phyloP scores from a whole-genome alignment of 2,888 invertebrate genomes.

The Pegoplata infirma region DNA sequence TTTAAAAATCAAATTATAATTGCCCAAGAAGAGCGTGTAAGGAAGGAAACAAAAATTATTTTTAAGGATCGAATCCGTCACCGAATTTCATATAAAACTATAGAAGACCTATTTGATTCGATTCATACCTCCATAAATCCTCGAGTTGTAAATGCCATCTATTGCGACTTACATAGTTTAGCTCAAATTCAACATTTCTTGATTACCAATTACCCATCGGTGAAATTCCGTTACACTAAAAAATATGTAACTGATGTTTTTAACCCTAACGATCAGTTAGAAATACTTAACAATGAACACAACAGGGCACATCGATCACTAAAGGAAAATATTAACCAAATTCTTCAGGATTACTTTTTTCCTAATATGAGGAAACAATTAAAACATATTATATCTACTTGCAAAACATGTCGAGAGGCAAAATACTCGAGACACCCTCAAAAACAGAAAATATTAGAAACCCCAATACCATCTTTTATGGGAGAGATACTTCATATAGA shows the following conservation, averaged over 20 bases:
- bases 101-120: slow-evolving; percentile 18
- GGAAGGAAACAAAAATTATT: slow-evolving; percentile 51
- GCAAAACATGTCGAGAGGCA: slow-evolving; percentile 29
- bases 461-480: slow-evolving; percentile 18
- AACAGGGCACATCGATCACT: slow-evolving; percentile 27
- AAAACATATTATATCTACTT: slow-evolving; percentile 10
- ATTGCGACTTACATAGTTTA: slow-evolving; percentile 17
- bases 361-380: slow-evolving; percentile 24
- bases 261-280: slow-evolving; percentile 39
- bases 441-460: slow-evolving; percentile 13
- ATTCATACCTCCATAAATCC: slow-evolving; percentile 24
- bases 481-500: slow-evolving; percentile 29
- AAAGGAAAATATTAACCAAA: slow-evolving; percentile 36
- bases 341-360: slow-evolving; percentile 30
- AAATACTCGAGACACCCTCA: slow-evolving; percentile 22
- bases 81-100: slow-evolving; percentile 13
- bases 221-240: slow-evolving; percentile 29
- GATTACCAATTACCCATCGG: slow-evolving; percentile 32
- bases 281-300: slow-evolving; percentile 46
- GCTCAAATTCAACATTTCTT: slow-evolving; percentile 25
- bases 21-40: not conserved
- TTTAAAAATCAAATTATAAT: slow-evolving; percentile 44
- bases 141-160: slow-evolving; percentile 4
- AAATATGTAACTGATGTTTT: slow-evolving; percentile 48
- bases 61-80: slow-evolving; percentile 35